phyloP scores from a whole-genome alignment of 2,113 vertebrate genomes.

The Entelurus aequoreus region DNA sequence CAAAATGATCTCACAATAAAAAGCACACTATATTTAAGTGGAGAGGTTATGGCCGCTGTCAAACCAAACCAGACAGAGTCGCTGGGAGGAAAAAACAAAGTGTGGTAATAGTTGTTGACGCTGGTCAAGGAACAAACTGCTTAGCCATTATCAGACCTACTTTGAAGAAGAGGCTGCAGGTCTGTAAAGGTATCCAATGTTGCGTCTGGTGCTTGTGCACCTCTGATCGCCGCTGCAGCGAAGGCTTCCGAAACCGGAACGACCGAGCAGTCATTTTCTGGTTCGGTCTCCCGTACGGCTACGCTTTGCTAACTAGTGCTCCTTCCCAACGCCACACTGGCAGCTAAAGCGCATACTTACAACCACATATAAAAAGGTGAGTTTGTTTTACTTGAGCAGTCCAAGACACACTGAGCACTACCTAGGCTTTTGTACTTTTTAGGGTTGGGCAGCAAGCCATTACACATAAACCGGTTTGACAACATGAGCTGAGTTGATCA shows the following conservation, averaged over 20 bases:
- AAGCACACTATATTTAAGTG: conserved; percentile 3
- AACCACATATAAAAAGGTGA: conserved; percentile 17
- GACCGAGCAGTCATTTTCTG: conserved; percentile 47
- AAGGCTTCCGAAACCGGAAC: conserved; percentile 47
- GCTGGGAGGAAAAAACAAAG: not conserved
- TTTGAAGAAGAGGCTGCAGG: conserved; percentile 51
- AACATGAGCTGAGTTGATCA: conserved; percentile 31
- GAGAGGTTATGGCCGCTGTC: not conserved
- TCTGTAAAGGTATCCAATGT: conserved; percentile 69
- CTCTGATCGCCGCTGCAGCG: conserved; percentile 38
- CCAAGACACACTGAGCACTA: conserved; percentile 36
- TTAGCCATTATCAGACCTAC: conserved; percentile 48
- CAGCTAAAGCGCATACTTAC: conserved; percentile 13
- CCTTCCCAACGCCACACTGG: conserved; percentile 4
- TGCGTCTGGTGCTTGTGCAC: conserved; percentile 44
- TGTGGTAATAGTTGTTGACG: conserved; percentile 1
- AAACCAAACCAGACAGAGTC: conserved; percentile 5
- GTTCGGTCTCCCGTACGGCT: not conserved
- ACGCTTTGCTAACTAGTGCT: not conserved
- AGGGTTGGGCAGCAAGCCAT: conserved; percentile 52
- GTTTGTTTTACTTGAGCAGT: conserved; percentile 21
- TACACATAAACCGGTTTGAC: conserved; percentile 64
- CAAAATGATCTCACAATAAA: not conserved
- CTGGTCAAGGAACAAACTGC: conserved; percentile 22
- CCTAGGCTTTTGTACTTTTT: conserved; percentile 38